Evolutionary conservation across 92 coral and sea anemone species (phyloP), one percentile per base, ranked within the genome.

Genomic region (Umimayanthus chanpuru): DNA sequence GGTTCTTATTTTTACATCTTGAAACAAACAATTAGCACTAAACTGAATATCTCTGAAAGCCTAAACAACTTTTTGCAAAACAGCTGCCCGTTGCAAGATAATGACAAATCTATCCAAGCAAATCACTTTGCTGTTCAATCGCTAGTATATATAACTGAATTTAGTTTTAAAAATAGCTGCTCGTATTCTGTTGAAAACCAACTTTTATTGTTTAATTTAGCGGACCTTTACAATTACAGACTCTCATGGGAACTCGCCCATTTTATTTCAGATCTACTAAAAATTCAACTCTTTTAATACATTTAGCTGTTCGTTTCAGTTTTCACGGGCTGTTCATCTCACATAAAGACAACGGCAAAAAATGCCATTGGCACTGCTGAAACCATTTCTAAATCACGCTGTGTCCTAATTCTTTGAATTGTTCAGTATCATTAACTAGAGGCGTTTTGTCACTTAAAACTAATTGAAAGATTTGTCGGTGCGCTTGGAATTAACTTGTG

Each of bases 51-150:
- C 65, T 40, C 21, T 41, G 56, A 76, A 40, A 76, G 43, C 12
- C 9, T 73, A 32, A 73, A 73, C 82, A 47, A 56, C 73, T 16
- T 28, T 36, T 26, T 26, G 53, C 65, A 26, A 43, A 4, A 20
- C 66, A 83, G 78, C 43, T 83, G 78, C 67, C 86, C 41, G 26
- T 29, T 41, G 10, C 56, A 64, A n/a, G 25, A 9, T 75, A 75
- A 75, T 75, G 18, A 21, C 16, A 36, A 38, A n/a, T 75, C 44
- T 6, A 75, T 12, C 12, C 79, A n/a, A 38, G 50, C 79, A 43
- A 75, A 75, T 25, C 9, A 53, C 50, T 75, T 39, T 38, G 79
- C 79, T 21, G 79, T 75, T 43, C 50, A 20, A 39, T 43, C 50
- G 5, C 50, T 73, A 6, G 43, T 6, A 73, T 73, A 73, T 73